phyloP scores from a whole-genome alignment of 2,888 invertebrate species.

The Agriopis marginaria region DNA sequence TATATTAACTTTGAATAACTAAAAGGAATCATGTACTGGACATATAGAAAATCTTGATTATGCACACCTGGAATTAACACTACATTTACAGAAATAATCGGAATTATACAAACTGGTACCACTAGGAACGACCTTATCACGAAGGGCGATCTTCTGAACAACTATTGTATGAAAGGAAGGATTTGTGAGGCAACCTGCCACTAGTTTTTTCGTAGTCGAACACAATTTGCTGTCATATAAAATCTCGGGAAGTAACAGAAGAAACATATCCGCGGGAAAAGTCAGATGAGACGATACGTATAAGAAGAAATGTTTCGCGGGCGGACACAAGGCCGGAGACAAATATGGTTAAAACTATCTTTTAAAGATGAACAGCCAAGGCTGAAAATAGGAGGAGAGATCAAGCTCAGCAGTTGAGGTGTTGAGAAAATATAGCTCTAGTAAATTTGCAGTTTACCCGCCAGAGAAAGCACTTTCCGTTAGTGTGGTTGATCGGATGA shows the following conservation, averaged over 20 bases:
- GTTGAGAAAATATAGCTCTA: conserved; percentile 61
- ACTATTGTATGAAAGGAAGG: too few relatives aligned
- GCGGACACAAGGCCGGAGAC: conserved; percentile 57
- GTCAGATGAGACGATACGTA: conserved; percentile 67
- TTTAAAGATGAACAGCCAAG: conserved; percentile 56
- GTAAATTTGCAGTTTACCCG: conserved; percentile 52
- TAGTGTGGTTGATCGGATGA: conserved; percentile 76
- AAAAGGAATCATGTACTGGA: too few relatives aligned
- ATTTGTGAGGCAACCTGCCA: too few relatives aligned
- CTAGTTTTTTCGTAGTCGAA: too few relatives aligned
- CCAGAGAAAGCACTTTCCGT: conserved; percentile 85
- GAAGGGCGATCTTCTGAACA: too few relatives aligned
- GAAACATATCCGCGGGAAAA: conserved; percentile 78
- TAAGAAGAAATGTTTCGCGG: conserved; percentile 63
- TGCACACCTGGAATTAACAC: too few relatives aligned
- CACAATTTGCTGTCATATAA: background rate
- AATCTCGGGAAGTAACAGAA: conserved; percentile 62
- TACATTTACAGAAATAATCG: too few relatives aligned
- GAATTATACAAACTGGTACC: too few relatives aligned
- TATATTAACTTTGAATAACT: too few relatives aligned
- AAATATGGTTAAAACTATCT: conserved; percentile 56
- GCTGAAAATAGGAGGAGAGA: conserved; percentile 55
- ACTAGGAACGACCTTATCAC: too few relatives aligned
- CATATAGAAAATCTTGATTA: too few relatives aligned
- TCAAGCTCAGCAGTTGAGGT: conserved; percentile 25